Evolutionary conservation across 2,113 vertebrate species (phyloP).

Genomic region (Gadus macrocephalus): DNA sequence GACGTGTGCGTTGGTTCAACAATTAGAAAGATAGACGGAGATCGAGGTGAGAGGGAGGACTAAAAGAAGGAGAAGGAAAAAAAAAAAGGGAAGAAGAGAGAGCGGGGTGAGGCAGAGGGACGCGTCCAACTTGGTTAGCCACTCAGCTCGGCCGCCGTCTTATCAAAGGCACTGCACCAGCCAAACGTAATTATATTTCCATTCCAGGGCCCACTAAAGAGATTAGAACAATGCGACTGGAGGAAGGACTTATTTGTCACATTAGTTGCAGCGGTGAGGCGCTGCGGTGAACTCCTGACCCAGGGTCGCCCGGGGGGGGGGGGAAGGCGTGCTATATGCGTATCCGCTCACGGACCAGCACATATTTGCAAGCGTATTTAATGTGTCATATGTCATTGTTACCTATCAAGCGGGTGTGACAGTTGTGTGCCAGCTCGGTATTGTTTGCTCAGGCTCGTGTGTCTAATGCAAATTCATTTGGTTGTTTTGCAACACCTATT

Average conservation of each 20-base stretch:
- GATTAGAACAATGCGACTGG: conserved; percentile 71
- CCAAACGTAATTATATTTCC: conserved; percentile 71
- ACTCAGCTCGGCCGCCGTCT: conserved; percentile 67
- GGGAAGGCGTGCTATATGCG: conserved; percentile 19
- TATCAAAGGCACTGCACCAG: conserved; percentile 66
- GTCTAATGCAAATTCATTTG: neutral
- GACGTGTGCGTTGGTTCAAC: neutral
- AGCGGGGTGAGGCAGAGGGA: conserved; percentile 30
- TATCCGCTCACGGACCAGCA: conserved; percentile 9
- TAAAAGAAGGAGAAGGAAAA: neutral
- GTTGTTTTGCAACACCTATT: neutral
- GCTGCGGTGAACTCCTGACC: conserved; percentile 68
- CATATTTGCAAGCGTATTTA: neutral
- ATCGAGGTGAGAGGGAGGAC: conserved; percentile 25
- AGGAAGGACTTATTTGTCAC: conserved; percentile 69
- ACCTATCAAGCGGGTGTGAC: neutral
- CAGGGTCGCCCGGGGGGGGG: conserved; percentile 31
- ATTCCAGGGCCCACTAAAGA: conserved; percentile 66
- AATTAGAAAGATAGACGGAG: too few species aligned
- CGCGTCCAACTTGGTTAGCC: conserved; percentile 64
- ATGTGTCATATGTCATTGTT: neutral
- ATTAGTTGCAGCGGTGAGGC: conserved; percentile 57
- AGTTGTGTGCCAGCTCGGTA: neutral
- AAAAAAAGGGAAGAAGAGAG: neutral
- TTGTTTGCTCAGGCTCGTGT: too few species aligned